Evolutionary conservation across 2,797 vertebrate species (phyloP), one percentile per base, ranked within the genome.

Genomic region (Sandelia bainsii): DNA sequence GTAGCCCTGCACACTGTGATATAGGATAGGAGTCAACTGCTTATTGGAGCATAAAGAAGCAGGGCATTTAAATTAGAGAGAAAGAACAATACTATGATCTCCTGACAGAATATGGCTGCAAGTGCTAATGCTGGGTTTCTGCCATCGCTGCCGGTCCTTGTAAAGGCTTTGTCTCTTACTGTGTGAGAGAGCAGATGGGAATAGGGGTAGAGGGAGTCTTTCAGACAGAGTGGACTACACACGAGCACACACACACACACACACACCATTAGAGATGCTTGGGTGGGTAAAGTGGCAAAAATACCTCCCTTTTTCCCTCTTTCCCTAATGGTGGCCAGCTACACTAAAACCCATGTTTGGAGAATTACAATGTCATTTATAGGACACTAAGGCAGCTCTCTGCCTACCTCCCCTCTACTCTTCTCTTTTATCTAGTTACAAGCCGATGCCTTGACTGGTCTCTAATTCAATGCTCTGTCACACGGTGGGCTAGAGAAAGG

Each of bases 301-400:
- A 91, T 81, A 85, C 86, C 85, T 91, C 87, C 87, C 80, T 85
- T 91, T 84, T 80, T 80, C 62, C 87, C 81, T 87, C 85, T 89
- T 86, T 81, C 70, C 56, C 88, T 93, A 93, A 93, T 94, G 92
- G 89, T 80, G 84, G 85, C 84, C 69, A 77, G 81, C 90, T 91
- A 86, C 89, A 93, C 91, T 94, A 92, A 94, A 94, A 93, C 88
- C 83, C 89, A 88, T 93, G 90, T 90, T 89, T 83, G 85, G 86
- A 93, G 92, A 93, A 94, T 94, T 92, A 93, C 93, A 94, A 93
- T 94, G 94, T 95, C 93, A 93, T 95, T 94, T 93, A 93, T 92
- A 93, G 93, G 94, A 92, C 90, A 90, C 87, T 63, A 69, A 89
- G 87, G 81, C 84, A 82, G 84, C 81, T 79, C 85, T 86, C 77